Evolutionary conservation across 2,888 invertebrate species (phyloP).

Genomic region (Cremastinae sp.): DNA sequence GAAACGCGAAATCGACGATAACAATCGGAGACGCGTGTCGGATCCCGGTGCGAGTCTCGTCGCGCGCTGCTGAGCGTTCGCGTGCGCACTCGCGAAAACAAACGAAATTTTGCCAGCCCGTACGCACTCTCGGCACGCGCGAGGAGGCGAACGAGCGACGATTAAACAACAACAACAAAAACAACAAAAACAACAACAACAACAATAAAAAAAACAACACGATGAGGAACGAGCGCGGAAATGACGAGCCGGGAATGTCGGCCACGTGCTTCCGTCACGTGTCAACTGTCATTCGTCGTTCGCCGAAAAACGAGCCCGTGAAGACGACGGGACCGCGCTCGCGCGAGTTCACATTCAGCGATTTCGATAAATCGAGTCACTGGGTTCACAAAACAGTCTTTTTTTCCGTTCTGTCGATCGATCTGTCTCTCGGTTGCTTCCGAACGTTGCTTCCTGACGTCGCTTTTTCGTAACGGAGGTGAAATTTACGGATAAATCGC

Average conservation of each 20-base stretch:
- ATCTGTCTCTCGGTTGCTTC: too few species aligned
- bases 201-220: too few species aligned
- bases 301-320: conserved; percentile 20
- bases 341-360: conserved; percentile 38
- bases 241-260: not conserved
- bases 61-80: conserved; percentile 18
- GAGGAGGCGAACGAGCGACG: not conserved
- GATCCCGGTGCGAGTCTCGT: conserved; percentile 35
- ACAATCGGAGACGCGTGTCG: conserved; percentile 19
- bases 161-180: too few species aligned
- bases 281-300: conserved; percentile 17
- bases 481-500: conserved; percentile 12
- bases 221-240: not conserved
- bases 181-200: too few species aligned
- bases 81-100: not conserved
- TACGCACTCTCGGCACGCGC: not conserved
- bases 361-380: not conserved
- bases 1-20: conserved; percentile 15
- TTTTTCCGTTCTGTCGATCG: not conserved
- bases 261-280: conserved; percentile 40
- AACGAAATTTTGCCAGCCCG: not conserved
- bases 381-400: too few species aligned
- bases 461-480: conserved; percentile 13
- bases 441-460: too few species aligned
- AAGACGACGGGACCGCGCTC: conserved; percentile 18